Conservation (phyloP, 2,797 vertebrate genomes). For the Naso thynnoides region DNA sequence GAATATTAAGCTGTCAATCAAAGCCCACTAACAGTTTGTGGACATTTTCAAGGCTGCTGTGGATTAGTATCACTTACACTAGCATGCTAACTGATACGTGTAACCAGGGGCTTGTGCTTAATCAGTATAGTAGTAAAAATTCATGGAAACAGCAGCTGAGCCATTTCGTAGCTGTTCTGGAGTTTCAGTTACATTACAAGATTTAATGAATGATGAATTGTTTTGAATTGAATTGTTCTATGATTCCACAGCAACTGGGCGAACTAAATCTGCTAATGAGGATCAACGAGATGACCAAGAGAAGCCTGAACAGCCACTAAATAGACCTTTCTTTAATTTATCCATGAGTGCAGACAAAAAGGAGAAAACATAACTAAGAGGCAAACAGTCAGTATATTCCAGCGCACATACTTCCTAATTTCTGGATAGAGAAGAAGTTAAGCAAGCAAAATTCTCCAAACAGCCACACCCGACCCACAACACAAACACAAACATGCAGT, state of each 20-base stretch:
- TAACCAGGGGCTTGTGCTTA: background rate
- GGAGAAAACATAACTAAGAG: background rate
- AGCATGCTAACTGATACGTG: background rate
- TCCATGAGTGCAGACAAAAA: background rate
- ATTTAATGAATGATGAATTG: background rate
- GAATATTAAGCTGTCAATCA: background rate
- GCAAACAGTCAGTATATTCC: background rate
- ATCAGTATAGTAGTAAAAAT: background rate
- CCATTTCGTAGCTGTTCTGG: background rate
- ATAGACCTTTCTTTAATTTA: background rate
- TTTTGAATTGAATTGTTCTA: background rate
- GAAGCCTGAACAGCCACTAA: background rate
- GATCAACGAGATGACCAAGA: background rate
- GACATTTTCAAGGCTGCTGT: background rate
- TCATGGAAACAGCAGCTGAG: background rate
- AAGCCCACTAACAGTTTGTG: background rate
- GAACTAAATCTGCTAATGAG: background rate
- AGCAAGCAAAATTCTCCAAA: constrained; percentile 3
- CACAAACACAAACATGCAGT: constrained; percentile 31
- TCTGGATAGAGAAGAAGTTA: constrained; percentile 19
- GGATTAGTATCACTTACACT: background rate
- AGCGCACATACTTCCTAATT: constrained; percentile 2
- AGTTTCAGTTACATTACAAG: background rate
- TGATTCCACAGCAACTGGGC: background rate
- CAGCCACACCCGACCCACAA: constrained; percentile 36